These are phyloP conservation scores for Struthidea cinerea DNA, from an alignment of 2,113 vertebrate species.

Conservation along the genomic window DNA sequence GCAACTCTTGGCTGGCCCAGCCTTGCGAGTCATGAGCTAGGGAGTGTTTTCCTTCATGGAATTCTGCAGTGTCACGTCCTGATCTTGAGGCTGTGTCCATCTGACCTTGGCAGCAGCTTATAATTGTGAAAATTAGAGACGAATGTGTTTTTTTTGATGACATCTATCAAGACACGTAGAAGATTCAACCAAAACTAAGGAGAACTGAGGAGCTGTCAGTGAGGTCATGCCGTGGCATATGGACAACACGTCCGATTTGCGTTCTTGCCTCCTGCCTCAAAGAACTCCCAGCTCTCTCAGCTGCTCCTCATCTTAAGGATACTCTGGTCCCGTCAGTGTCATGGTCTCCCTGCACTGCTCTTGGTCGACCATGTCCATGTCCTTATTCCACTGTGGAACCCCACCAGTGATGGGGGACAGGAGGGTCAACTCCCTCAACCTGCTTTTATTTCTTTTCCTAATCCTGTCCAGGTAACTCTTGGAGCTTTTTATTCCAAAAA, in stretches of 20 bases:
- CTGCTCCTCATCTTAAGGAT: background rate
- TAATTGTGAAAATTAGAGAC: too few species aligned
- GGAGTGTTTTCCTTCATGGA: background rate
- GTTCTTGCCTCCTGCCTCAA: background rate
- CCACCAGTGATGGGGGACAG: fast-evolving
- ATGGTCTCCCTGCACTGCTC: too few species aligned
- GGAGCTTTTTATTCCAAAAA: fast-evolving
- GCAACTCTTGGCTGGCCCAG: background rate
- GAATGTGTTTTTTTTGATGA: background rate
- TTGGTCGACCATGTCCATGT: background rate
- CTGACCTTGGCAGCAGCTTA: background rate
- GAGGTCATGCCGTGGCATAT: background rate
- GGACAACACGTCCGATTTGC: too few species aligned
- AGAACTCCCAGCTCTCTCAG: too few species aligned
- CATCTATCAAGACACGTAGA: background rate
- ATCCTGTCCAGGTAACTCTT: too few species aligned
- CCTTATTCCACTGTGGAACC: background rate
- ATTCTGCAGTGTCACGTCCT: background rate
- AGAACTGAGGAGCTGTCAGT: fast-evolving
- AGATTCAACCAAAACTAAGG: fast-evolving
- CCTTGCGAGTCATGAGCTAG: background rate
- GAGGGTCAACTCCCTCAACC: background rate
- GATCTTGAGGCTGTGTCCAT: fast-evolving
- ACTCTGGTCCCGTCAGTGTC: background rate
- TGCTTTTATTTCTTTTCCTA: background rate